Conservation (phyloP, 1,140 invertebrate species). For the Cydia pomonella region DNA sequence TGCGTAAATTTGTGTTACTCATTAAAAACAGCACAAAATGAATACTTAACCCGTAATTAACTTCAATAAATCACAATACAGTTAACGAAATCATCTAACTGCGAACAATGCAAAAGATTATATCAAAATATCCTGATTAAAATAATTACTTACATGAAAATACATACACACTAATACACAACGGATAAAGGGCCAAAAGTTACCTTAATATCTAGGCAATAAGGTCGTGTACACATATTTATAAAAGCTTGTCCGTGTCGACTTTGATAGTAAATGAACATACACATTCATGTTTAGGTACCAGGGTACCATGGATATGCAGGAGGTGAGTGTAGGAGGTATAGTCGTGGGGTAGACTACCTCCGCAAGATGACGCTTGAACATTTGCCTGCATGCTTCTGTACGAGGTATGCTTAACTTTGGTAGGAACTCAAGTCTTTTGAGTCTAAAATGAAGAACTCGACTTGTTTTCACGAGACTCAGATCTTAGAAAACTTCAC, state of each 20-base stretch:
- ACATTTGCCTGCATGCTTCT: slow-evolving; percentile 13
- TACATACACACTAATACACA: no score
- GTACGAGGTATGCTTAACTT: no score
- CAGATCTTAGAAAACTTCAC: no score
- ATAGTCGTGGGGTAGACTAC: neutral
- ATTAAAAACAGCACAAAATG: slow-evolving; percentile 8
- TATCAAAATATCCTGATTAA: slow-evolving; percentile 11
- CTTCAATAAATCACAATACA: slow-evolving; percentile 32
- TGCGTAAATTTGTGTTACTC: neutral
- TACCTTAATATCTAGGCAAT: no score
- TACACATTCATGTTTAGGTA: slow-evolving; percentile 11
- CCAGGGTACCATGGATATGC: slow-evolving; percentile 1
- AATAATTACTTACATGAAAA: slow-evolving; percentile 14
- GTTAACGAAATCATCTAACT: slow-evolving; percentile 28
- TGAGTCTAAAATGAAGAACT: no score
- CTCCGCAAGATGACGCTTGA: neutral
- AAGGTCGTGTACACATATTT: no score
- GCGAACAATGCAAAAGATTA: slow-evolving; percentile 22
- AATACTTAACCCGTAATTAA: slow-evolving; percentile 12
- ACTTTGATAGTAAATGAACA: neutral
- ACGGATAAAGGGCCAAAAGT: no score
- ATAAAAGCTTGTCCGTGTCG: no score
- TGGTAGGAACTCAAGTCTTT: no score
- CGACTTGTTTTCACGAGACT: no score
- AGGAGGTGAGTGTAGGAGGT: neutral